A percentile compares a stretch with the other conserved stretches of the same genome.
phyloP scores from a whole-genome alignment of 2,113 vertebrate genomes.

The Salminus brasiliensis region DNA sequence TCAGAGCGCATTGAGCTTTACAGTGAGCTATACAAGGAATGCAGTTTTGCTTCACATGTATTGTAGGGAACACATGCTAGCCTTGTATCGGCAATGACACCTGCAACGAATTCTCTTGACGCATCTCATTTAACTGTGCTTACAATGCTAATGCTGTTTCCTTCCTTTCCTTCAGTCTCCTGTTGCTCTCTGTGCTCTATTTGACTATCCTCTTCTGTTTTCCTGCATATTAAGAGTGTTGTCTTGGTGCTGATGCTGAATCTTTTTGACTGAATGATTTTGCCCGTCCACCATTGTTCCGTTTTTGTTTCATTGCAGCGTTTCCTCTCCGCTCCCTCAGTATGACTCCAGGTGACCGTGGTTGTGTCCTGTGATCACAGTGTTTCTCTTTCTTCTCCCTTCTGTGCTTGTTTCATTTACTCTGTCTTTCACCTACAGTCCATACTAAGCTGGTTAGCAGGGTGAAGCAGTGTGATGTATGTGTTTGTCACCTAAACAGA shows the following conservation, averaged over 20 bases:
- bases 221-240: conserved; percentile 2
- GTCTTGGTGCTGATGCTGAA: conserved; percentile 24
- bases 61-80: too few relatives aligned
- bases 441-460: neutral
- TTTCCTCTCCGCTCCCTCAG: conserved; percentile 94
- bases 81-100: too few relatives aligned
- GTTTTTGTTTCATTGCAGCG: conserved; percentile 87
- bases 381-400: conserved; percentile 31
- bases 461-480: neutral
- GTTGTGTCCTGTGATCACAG: conserved; percentile 65
- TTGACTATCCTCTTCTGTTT: neutral
- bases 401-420: conserved; percentile 52
- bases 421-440: conserved; percentile 9
- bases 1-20: too few relatives aligned
- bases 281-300: conserved; percentile 83
- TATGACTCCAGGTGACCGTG: conserved; percentile 97
- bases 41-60: too few relatives aligned
- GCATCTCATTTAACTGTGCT: neutral
- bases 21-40: too few relatives aligned
- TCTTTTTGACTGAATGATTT: conserved; percentile 69
- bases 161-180: neutral
- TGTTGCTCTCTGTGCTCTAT: neutral
- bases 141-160: neutral
- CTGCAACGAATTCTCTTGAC: neutral
- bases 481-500: neutral